Evolutionary conservation across 2,113 vertebrate genomes (phyloP), one percentile per base, ranked within the genome.

Genomic region (Labeo catla): DNA sequence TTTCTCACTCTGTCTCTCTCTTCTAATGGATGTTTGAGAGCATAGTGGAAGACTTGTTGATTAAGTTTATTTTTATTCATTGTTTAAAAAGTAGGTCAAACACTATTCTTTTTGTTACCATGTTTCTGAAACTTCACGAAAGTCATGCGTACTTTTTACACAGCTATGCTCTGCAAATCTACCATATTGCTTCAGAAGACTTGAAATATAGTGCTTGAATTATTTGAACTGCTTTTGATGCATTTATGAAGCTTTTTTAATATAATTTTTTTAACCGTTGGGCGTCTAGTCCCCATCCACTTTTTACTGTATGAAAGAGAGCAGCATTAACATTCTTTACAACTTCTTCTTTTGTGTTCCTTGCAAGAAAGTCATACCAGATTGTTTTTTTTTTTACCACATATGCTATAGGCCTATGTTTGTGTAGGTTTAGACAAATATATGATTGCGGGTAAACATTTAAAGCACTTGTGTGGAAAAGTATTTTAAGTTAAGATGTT

Each of bases 31-130:
- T 34, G 65, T 23, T 34, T 16, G 28, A 34, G 63, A 13, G 12
- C 28, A 36, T 34, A 66, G 23, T 66, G 65, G 6, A 49, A 76
- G 45, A 76, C 45, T 76, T 76, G 73, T 74, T 76, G 73, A 50
- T 76, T n/a, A 72, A 28, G 6, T 49, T 15, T 23, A 76, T 49
- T 8, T 23, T 4, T 50, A 19, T 6, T 45, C 19, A 11, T 13
- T 76, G 45, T 76, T 13, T 11, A 74, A 23, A 23, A 74, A 23
- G 45, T 49, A 28, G 21, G 73, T 76, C 73, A 76, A 50, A 49
- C 28, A 15, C 45, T 8, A 76, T 76, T 49, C 19, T 11, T 73
- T 73, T 10, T 5, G 16, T 72, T 72, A 45, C 45, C 45, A 28
- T 28, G n/a, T 76, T 49, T 15, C 73, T 50, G 12, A 50, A 28